Conservation (phyloP, 2,888 invertebrate genomes). For the Pterobdella sp. region DNA sequence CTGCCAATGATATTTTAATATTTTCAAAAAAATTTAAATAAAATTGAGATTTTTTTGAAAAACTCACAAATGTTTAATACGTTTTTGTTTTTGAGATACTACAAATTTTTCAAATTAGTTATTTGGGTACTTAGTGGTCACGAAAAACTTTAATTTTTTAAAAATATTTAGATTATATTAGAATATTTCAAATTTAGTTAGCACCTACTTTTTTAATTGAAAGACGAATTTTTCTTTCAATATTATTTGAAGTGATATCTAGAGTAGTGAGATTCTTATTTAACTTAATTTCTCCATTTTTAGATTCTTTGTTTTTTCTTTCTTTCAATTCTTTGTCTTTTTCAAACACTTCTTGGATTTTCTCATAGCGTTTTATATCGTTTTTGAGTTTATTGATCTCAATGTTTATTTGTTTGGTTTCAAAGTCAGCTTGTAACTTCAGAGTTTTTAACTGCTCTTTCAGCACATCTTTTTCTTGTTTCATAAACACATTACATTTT, state of each 20-base stretch:
- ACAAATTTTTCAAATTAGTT: no score
- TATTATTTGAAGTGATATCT: not conserved
- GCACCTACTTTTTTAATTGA: conserved; percentile 3
- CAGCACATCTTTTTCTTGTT: not conserved
- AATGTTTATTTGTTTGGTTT: not conserved
- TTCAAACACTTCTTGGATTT: not conserved
- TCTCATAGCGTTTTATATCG: not conserved
- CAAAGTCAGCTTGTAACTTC: not conserved
- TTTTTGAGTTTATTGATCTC: not conserved
- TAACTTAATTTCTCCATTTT: not conserved
- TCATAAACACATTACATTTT: not conserved
- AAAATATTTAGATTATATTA: no score
- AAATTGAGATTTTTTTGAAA: no score
- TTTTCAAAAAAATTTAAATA: no score
- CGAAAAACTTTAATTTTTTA: no score
- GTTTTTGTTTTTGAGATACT: no score
- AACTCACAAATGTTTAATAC: no score
- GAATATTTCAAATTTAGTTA: no score
- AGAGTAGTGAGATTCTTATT: not conserved
- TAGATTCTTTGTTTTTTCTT: not conserved
- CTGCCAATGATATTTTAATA: no score
- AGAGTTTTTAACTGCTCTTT: not conserved
- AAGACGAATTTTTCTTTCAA: not conserved
- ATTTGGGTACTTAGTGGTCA: no score
- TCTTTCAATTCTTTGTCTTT: not conserved